Conservation (phyloP, 2,797 vertebrate species). For the Orestias chungarensis region DNA sequence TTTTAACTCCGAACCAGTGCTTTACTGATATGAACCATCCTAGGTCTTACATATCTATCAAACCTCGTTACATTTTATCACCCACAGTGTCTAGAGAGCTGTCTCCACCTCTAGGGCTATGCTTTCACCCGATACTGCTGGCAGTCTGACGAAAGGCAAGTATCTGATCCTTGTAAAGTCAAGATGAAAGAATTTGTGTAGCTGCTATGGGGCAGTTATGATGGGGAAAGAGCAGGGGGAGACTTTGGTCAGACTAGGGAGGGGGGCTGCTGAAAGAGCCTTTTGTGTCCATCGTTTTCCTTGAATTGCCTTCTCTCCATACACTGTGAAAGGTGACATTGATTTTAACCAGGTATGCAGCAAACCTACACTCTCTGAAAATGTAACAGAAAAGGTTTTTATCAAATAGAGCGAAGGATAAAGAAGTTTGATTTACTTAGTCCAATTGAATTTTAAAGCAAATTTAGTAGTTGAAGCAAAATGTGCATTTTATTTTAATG, state of each 20-base stretch:
- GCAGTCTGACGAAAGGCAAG: conserved; percentile 41
- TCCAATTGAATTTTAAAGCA: conserved; percentile 3
- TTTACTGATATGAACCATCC: conserved; percentile 4
- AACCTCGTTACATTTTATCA: conserved; percentile 42
- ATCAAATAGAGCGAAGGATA: conserved; percentile 43
- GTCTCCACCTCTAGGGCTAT: background rate
- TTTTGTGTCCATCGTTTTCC: conserved; percentile 73
- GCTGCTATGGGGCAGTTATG: conserved; percentile 30
- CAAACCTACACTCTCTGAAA: conserved; percentile 63
- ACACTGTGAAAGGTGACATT: conserved; percentile 81
- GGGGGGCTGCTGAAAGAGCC: conserved; percentile 73
- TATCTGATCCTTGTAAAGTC: conserved; percentile 49
- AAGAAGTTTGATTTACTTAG: conserved; percentile 25
- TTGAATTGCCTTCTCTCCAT: conserved; percentile 45
- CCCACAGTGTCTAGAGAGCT: conserved; percentile 18
- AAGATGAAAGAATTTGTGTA: conserved; percentile 56
- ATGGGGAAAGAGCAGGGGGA: conserved; percentile 10
- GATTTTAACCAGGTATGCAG: conserved; percentile 64
- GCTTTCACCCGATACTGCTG: conserved; percentile 31
- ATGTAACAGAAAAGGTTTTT: conserved; percentile 54
- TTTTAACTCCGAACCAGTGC: background rate
- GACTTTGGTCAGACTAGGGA: conserved; percentile 66
- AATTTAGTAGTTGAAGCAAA: conserved; percentile 19
- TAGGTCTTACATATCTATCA: conserved; percentile 33
- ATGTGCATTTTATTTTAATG: conserved; percentile 18